phyloP scores from a whole-genome alignment of 2,888 invertebrate genomes.

The Spicauda simplicius region DNA sequence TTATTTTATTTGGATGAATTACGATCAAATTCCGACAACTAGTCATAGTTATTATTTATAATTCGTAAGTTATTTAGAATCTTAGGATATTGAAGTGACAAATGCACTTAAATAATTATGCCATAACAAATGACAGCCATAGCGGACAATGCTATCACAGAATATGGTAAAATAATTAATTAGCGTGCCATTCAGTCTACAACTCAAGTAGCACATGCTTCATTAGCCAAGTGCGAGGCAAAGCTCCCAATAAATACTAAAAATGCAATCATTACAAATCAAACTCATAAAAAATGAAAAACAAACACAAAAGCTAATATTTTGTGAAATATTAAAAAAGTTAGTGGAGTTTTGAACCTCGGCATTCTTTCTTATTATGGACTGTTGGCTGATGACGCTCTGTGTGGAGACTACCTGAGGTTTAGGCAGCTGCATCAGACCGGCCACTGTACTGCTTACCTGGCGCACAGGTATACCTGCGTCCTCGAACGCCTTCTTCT shows the following conservation, averaged over 20 bases:
- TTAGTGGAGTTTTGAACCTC: slow-evolving; percentile 82
- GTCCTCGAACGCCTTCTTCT: slow-evolving; percentile 95
- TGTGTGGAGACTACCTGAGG: slow-evolving; percentile 65
- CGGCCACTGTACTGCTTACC: slow-evolving; percentile 83
- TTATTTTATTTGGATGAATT: too few relatives aligned
- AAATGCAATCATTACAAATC: slow-evolving; percentile 13
- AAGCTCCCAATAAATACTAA: slow-evolving; percentile 28
- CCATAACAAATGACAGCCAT: slow-evolving; percentile 9
- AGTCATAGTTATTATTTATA: too few relatives aligned
- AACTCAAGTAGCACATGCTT: slow-evolving; percentile 37
- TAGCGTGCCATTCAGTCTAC: slow-evolving; percentile 32
- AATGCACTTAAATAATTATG: background rate
- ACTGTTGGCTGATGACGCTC: slow-evolving; percentile 65
- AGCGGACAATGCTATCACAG: background rate
- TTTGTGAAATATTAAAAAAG: slow-evolving; percentile 49
- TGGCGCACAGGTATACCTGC: slow-evolving; percentile 91
- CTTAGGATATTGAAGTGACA: too few relatives aligned
- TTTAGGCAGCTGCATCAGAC: slow-evolving; percentile 59
- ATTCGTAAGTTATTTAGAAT: too few relatives aligned
- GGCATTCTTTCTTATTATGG: slow-evolving; percentile 81
- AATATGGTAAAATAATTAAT: background rate
- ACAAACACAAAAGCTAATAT: slow-evolving; percentile 54
- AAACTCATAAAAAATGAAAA: slow-evolving; percentile 50
- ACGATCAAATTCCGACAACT: too few relatives aligned
- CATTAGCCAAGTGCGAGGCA: slow-evolving; percentile 34